Base-by-base conservation (phyloP, 1,140 invertebrate species). In the Piezodorus guildinii region DNA sequence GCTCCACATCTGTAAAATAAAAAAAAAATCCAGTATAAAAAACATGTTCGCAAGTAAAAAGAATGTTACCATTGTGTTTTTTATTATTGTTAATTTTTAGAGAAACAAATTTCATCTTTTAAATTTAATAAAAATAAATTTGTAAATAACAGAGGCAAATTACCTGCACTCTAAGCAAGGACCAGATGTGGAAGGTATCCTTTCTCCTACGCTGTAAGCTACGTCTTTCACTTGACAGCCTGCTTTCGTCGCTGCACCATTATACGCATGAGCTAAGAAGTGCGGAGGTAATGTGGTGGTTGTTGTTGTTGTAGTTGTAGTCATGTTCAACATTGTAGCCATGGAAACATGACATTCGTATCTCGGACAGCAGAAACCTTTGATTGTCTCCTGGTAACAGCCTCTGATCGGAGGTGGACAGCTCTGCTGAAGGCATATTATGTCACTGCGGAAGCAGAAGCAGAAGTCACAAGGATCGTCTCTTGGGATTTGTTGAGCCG, bases 381-480 rank as follows among this genome's bases (percentile, higher is more conserved):
- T 81, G 69, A 96, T 95, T 8, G 88, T 85, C 76, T 94, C 91
- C 74, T 94, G 88, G 72, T 87, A 86, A 71, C 93, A 96, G 34
- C 87, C 87, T 46, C 85, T 83, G 68, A 94, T 93, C 54, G 93
- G 93, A 30, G 91, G 91, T 60, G 93, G 93, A 77, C 93, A 96
- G 71, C 90, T 92, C 74, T 96, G 93, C 76, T 95, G 91, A 49
- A 96, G 77, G 70, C 93, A 96, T 68, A 96, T 95, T 67, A 96
- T 94, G 72, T 95, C 93, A 72, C 91, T 91, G 75, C 92, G 82
- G 80, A 95, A 96, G 79, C 93, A 96, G 85, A 96, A 96, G 76
- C 93, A 96, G 79, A 95, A 96, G 72, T 95, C 91, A 73, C 93
- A 96, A 30, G 92, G 90, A 78, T 96, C 90, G 65, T 93, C 88